Evolutionary conservation across 2,797 vertebrate species (phyloP).

Genomic region (Notoglanidium macrostoma): DNA sequence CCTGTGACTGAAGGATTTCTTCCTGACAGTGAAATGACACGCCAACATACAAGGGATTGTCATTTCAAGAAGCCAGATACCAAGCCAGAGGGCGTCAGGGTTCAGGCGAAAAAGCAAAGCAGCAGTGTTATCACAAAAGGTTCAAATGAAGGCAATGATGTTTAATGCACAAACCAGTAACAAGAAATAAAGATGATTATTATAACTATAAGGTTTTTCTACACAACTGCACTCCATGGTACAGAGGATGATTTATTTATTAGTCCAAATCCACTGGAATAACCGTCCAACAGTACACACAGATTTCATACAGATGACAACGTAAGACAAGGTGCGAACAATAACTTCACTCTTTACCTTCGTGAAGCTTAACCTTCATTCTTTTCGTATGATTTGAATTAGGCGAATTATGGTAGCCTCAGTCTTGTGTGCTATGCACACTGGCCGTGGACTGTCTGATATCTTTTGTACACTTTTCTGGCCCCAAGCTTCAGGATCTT

Average conservation of each 20-base stretch:
- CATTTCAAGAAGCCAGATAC: not conserved
- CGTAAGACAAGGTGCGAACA: not conserved
- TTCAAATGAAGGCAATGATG: slow-evolving; percentile 22
- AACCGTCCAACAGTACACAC: not conserved
- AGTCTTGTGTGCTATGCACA: not conserved
- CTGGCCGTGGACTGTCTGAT: too few species aligned
- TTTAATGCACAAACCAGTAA: not conserved
- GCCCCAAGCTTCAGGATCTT: not conserved
- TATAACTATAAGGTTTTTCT: slow-evolving; percentile 47
- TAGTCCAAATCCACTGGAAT: not conserved
- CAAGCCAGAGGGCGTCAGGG: slow-evolving; percentile 6
- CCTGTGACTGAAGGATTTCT: slow-evolving; percentile 59
- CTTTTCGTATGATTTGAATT: not conserved
- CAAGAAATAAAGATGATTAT: slow-evolving; percentile 44
- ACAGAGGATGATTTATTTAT: slow-evolving; percentile 44
- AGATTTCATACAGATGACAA: not conserved
- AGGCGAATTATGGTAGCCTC: not conserved
- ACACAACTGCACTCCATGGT: slow-evolving; percentile 47
- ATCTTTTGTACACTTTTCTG: too few species aligned
- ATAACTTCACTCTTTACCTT: not conserved
- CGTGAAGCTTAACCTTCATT: not conserved
- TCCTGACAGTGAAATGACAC: slow-evolving; percentile 62
- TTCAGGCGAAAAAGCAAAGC: slow-evolving; percentile 4
- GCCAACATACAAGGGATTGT: slow-evolving; percentile 24
- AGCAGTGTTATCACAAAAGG: not conserved